These are phyloP conservation scores for Eristalis pertinax DNA, from an alignment of 2,888 invertebrate genomes.

Conservation along the genomic window DNA sequence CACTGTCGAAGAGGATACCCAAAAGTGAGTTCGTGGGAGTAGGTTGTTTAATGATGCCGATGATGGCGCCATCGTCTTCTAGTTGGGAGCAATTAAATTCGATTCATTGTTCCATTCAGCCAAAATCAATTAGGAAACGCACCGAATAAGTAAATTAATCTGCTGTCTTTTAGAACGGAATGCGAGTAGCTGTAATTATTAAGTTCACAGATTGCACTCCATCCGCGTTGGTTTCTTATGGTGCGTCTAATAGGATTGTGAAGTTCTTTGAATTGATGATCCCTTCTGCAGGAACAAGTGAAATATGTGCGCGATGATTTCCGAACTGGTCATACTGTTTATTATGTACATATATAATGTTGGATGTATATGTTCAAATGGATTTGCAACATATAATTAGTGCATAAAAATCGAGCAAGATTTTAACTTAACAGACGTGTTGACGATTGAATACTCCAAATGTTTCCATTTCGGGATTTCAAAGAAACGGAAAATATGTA, in stretches of 20 bases:
- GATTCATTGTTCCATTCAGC: constrained; percentile 66
- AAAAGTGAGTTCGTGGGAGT: constrained; percentile 70
- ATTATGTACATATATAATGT: background rate
- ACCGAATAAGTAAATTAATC: constrained; percentile 67
- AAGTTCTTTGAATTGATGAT: constrained; percentile 35
- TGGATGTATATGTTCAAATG: background rate
- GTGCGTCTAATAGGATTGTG: constrained; percentile 7
- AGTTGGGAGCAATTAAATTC: constrained; percentile 72
- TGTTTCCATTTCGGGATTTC: constrained; percentile 48
- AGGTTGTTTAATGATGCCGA: constrained; percentile 69
- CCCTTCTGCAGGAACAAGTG: constrained; percentile 21
- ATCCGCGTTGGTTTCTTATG: background rate
- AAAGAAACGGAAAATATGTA: constrained; percentile 46
- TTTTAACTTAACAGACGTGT: constrained; percentile 63
- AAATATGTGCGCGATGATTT: constrained; percentile 26
- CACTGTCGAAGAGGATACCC: constrained; percentile 57
- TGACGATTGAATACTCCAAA: constrained; percentile 52
- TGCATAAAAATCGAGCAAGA: constrained; percentile 26
- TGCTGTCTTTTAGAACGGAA: constrained; percentile 40
- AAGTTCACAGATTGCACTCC: constrained; percentile 28
- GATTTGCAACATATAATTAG: constrained; percentile 65
- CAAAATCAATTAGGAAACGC: constrained; percentile 70
- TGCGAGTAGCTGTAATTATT: constrained; percentile 29
- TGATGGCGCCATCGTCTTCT: constrained; percentile 71
- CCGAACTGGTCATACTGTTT: background rate